These are phyloP conservation scores for Chrysemys picta DNA, from an alignment of 2,113 vertebrate genomes.

Conservation along the genomic window DNA sequence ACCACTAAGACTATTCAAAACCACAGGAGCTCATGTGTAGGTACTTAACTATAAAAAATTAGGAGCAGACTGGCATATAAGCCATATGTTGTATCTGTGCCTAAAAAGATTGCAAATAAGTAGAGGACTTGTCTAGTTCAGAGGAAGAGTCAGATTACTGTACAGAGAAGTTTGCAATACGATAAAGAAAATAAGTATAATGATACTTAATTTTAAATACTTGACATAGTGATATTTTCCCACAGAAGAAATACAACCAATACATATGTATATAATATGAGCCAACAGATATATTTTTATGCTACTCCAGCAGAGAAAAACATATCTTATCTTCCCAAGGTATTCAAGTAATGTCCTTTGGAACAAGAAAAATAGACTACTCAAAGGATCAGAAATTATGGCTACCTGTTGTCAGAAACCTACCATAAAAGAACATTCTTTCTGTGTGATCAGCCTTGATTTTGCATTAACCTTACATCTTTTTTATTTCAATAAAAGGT, in stretches of 20 bases:
- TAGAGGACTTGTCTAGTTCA: background rate
- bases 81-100: background rate
- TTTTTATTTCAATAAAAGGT: slow-evolving; percentile 8
- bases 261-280: background rate
- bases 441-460: background rate
- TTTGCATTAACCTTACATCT: background rate
- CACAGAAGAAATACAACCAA: background rate
- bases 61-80: background rate
- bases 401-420: background rate
- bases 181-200: background rate
- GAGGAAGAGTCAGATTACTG: background rate
- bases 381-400: background rate
- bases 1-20: background rate
- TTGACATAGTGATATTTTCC: background rate
- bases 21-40: background rate
- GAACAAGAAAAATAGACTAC: background rate
- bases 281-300: background rate
- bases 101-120: background rate
- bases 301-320: background rate
- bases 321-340: background rate
- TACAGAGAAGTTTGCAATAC: background rate
- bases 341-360: background rate
- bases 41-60: background rate
- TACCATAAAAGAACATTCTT: background rate
- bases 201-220: background rate